A percentile compares a stretch with the other conserved stretches of the same genome.
Evolutionary conservation across 2,113 vertebrate species (phyloP).

Genomic region (Colaptes auratus): DNA sequence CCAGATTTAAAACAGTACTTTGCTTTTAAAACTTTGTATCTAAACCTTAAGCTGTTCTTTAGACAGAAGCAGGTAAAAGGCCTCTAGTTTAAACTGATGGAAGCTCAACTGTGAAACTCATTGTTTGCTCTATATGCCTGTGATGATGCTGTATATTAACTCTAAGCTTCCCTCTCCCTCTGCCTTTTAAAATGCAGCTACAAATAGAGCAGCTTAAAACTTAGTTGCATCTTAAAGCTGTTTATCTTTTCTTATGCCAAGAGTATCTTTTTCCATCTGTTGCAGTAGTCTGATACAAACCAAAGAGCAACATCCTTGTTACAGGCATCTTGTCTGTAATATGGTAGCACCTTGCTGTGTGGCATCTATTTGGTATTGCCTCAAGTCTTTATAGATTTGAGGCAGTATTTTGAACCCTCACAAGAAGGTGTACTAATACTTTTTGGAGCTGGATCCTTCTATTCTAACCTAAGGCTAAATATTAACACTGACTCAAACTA

Average conservation of each 20-base stretch:
- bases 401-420: neutral
- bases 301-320: neutral
- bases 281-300: neutral
- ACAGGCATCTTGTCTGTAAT: neutral
- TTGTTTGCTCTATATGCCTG: neutral
- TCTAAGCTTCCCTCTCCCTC: neutral
- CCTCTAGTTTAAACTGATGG: neutral
- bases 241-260: neutral
- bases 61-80: conserved; percentile 22
- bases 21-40: conserved; percentile 42
- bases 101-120: neutral
- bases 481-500: neutral
- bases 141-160: neutral
- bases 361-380: neutral
- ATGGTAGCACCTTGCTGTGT: neutral
- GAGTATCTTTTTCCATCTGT: neutral
- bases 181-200: neutral
- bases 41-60: conserved; percentile 43
- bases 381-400: neutral
- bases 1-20: conserved; percentile 44
- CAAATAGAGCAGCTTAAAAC: conserved; percentile 23
- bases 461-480: neutral
- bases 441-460: neutral
- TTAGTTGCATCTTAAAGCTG: neutral
- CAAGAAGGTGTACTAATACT: neutral